Percentiles rank a stretch among this genome's conserved stretches.
Evolutionary conservation across 2,113 vertebrate species (phyloP).

Genomic region (Myocastor coypus): DNA sequence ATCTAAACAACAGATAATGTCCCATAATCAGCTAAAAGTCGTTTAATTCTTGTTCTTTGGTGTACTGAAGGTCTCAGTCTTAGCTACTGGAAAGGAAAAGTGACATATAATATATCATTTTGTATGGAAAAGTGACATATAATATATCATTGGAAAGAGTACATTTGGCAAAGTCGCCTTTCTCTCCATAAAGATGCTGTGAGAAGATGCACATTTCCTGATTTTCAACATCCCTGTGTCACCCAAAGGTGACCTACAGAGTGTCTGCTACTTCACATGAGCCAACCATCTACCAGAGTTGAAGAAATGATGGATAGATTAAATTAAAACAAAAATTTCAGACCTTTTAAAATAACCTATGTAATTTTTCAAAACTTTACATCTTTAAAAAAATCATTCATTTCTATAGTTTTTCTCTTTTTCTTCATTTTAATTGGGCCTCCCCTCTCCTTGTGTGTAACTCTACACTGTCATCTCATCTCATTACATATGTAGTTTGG

Average conservation of each 20-base stretch:
- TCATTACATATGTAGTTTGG: neutral
- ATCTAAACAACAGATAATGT: neutral
- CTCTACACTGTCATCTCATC: neutral
- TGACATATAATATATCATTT: neutral
- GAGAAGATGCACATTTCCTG: neutral
- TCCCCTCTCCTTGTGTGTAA: neutral
- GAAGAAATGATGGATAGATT: neutral
- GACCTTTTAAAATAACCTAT: neutral
- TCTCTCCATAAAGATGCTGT: neutral
- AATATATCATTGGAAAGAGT: neutral
- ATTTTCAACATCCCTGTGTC: neutral
- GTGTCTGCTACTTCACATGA: neutral
- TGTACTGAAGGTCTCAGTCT: neutral
- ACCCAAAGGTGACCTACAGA: neutral
- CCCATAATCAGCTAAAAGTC: neutral
- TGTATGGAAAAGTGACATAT: neutral
- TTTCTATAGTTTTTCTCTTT: neutral
- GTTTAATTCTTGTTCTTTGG: neutral
- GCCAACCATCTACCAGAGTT: neutral
- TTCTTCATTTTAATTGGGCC: neutral
- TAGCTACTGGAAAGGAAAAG: neutral
- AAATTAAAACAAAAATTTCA: neutral
- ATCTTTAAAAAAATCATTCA: neutral
- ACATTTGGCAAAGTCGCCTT: neutral
- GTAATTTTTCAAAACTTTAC: neutral